Percentiles rank a stretch among this genome's conserved stretches.
phyloP scores from a whole-genome alignment of 2,797 vertebrate genomes.

The Myotis planiceps region DNA sequence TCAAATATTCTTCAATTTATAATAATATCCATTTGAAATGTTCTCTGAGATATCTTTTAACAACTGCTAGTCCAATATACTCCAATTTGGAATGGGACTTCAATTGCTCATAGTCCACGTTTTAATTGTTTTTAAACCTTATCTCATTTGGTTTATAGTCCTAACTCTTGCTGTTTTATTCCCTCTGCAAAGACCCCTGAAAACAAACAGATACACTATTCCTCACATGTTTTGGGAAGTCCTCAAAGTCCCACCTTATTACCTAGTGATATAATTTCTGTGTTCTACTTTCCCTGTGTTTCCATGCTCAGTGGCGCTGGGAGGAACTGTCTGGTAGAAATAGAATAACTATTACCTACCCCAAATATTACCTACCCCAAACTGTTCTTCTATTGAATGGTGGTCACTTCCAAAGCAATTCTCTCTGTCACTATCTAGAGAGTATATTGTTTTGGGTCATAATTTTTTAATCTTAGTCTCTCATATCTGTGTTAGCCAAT shows the following conservation, averaged over 20 bases:
- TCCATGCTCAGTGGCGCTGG: background rate
- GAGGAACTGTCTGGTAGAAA: background rate
- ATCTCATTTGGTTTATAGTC: background rate
- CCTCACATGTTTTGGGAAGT: background rate
- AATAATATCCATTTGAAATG: background rate
- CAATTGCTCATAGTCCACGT: background rate
- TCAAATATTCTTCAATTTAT: constrained; percentile 28
- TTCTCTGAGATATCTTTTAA: background rate
- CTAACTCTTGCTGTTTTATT: background rate
- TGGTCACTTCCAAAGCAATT: background rate
- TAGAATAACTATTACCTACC: background rate
- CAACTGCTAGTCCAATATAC: background rate
- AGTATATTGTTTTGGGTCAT: background rate
- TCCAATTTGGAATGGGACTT: background rate
- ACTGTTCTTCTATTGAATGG: background rate
- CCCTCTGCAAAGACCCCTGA: background rate
- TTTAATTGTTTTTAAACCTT: background rate
- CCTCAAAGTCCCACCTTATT: background rate
- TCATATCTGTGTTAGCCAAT: background rate
- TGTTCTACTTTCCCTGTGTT: background rate
- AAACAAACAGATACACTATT: background rate
- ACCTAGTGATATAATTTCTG: background rate
- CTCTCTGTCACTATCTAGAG: background rate
- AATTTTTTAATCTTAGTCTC: background rate
- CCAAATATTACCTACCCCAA: background rate